These are phyloP conservation scores for Enteromius afrohamiltoni DNA, from an alignment of 2,797 vertebrate species.

Conservation along the genomic window DNA sequence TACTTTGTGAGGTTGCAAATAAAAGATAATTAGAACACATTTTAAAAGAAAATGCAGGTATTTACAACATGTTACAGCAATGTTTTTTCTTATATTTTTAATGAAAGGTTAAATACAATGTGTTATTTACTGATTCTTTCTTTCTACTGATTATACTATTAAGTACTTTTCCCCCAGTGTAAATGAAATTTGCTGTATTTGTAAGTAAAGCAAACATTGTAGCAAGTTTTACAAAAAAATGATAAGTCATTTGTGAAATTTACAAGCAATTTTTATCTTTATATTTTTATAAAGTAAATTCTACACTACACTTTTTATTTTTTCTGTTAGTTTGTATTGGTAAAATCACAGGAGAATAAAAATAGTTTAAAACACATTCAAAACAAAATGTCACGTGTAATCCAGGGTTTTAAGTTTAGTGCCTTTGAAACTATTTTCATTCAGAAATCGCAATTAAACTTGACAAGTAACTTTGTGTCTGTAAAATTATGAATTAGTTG, in stretches of 20 bases:
- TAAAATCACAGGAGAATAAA: background rate
- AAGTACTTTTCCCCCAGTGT: too few species aligned
- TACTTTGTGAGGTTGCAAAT: background rate
- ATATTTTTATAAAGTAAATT: background rate
- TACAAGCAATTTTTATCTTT: background rate
- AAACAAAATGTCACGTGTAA: background rate
- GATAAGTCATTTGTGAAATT: background rate
- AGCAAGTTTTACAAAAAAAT: too few species aligned
- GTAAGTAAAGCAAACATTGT: too few species aligned
- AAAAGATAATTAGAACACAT: background rate
- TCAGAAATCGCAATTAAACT: background rate
- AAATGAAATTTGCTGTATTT: too few species aligned
- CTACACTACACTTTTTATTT: background rate
- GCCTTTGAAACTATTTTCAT: background rate
- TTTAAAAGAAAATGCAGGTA: too few species aligned
- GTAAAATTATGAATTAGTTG: background rate
- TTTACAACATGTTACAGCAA: too few species aligned
- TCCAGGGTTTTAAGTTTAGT: too few species aligned
- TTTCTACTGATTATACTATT: too few species aligned
- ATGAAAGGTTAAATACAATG: background rate
- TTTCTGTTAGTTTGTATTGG: too few species aligned
- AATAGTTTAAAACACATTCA: background rate
- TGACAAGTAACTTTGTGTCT: background rate
- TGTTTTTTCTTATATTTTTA: background rate
- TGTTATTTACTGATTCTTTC: too few species aligned